Conservation (phyloP, 2,113 vertebrate genomes). For the Globicephala melas region DNA sequence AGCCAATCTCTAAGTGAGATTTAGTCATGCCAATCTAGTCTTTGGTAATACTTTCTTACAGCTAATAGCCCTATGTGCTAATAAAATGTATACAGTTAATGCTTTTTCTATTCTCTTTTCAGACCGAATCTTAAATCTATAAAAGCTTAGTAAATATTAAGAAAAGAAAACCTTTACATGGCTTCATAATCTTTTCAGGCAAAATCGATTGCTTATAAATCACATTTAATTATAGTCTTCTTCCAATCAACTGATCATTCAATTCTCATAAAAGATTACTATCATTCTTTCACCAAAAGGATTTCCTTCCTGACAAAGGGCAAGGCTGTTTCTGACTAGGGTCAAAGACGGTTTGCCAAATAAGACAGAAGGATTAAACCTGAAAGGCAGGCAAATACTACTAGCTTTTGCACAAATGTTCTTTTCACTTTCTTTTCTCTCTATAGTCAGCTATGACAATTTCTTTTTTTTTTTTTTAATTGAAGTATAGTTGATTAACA, state of each 20-base stretch:
- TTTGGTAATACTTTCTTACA: neutral
- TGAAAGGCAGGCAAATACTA: neutral
- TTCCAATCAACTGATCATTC: neutral
- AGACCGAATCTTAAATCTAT: neutral
- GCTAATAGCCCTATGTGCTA: neutral
- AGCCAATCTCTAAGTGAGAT: neutral
- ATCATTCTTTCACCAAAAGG: neutral
- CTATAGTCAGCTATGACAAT: neutral
- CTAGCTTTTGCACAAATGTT: neutral
- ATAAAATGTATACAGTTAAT: neutral
- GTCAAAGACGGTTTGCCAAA: neutral
- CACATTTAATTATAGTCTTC: neutral
- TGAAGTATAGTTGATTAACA: neutral
- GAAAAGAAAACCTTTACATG: neutral
- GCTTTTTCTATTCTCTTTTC: neutral
- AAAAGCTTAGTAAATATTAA: neutral
- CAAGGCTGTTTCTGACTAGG: neutral
- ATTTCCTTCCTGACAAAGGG: neutral
- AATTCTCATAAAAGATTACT: neutral
- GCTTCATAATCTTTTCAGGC: neutral
- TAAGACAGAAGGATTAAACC: neutral
- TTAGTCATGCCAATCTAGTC: neutral
- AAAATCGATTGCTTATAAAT: conserved; percentile 6
- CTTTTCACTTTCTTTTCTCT: neutral
- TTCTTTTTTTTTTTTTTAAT: neutral